Percentiles rank a stretch among this genome's conserved stretches.
Conservation (phyloP, 1,140 invertebrate genomes). For the Drosophila sechellia region DNA sequence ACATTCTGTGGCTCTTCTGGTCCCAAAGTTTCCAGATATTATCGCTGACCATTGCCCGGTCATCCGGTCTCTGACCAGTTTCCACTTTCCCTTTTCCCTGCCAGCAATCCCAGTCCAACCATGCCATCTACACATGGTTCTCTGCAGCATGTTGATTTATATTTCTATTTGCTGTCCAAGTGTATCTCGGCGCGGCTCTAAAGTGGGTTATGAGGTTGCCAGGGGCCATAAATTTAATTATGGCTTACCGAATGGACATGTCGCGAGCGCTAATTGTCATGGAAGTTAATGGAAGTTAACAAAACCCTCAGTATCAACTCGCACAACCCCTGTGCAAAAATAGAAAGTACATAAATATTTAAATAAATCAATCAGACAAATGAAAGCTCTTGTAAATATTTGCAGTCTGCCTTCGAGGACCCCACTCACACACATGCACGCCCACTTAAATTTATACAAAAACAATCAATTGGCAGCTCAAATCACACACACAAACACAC, state of each 20-base stretch:
- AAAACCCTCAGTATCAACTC: background rate
- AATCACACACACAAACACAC: slow-evolving; percentile 20
- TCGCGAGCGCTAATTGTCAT: slow-evolving; percentile 36
- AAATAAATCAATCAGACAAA: slow-evolving; percentile 50
- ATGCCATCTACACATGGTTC: slow-evolving; percentile 5
- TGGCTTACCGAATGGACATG: slow-evolving; percentile 36
- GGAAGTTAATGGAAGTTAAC: too few species aligned
- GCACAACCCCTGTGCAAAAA: slow-evolving; percentile 7
- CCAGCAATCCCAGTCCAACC: slow-evolving; percentile 4
- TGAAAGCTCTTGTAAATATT: slow-evolving; percentile 52
- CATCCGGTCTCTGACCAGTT: slow-evolving; percentile 15
- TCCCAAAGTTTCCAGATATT: slow-evolving; percentile 50
- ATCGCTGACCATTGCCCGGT: slow-evolving; percentile 49
- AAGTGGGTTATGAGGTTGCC: slow-evolving; percentile 53
- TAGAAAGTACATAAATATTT: slow-evolving; percentile 48
- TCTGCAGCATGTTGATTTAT: slow-evolving; percentile 51
- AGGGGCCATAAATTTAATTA: slow-evolving; percentile 57
- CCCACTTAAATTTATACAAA: slow-evolving; percentile 12
- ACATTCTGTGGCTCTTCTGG: slow-evolving; percentile 50
- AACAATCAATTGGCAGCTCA: slow-evolving; percentile 55
- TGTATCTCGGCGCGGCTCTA: slow-evolving; percentile 44
- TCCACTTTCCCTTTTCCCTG: background rate
- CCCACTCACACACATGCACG: slow-evolving; percentile 8
- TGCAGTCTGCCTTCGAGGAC: slow-evolving; percentile 38
- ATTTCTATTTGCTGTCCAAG: slow-evolving; percentile 52